Percentiles rank a stretch among this genome's conserved stretches.
phyloP scores from a whole-genome alignment of 2,113 vertebrate species.

The Danionella cerebrum region DNA sequence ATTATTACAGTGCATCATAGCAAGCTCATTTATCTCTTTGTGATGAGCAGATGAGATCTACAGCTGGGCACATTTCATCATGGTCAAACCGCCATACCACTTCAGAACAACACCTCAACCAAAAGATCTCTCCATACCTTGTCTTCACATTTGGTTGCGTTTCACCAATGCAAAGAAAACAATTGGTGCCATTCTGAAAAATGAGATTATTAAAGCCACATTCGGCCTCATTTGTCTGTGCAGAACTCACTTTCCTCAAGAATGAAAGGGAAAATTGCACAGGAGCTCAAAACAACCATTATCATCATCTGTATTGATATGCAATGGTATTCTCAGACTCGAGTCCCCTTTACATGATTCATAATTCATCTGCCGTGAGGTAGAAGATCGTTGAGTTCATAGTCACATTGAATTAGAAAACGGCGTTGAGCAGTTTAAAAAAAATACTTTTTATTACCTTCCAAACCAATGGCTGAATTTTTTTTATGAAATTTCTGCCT shows the following conservation, averaged over 20 bases:
- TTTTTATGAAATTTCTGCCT: too few relatives aligned
- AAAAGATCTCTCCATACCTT: not conserved
- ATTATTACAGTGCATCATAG: conserved; percentile 14
- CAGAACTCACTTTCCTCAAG: not conserved
- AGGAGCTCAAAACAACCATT: not conserved
- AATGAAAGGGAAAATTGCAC: conserved; percentile 3
- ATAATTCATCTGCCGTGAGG: not conserved
- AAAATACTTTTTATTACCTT: too few relatives aligned
- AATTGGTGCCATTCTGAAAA: not conserved
- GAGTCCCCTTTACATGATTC: not conserved
- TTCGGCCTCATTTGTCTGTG: not conserved
- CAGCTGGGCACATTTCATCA: conserved; percentile 8
- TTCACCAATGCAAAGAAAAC: not conserved
- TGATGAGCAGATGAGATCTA: not conserved
- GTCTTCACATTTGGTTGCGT: not conserved
- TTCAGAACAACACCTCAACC: not conserved
- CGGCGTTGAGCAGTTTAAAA: too few relatives aligned
- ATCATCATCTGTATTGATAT: not conserved
- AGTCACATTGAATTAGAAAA: not conserved
- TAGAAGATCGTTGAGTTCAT: not conserved
- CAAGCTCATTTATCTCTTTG: not conserved
- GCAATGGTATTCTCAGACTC: not conserved
- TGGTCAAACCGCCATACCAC: not conserved
- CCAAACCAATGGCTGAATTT: too few relatives aligned
- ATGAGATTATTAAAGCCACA: not conserved